phyloP scores from a whole-genome alignment of 35 echinoderm and acorn worm species.

The Apostichopus japonicus region DNA sequence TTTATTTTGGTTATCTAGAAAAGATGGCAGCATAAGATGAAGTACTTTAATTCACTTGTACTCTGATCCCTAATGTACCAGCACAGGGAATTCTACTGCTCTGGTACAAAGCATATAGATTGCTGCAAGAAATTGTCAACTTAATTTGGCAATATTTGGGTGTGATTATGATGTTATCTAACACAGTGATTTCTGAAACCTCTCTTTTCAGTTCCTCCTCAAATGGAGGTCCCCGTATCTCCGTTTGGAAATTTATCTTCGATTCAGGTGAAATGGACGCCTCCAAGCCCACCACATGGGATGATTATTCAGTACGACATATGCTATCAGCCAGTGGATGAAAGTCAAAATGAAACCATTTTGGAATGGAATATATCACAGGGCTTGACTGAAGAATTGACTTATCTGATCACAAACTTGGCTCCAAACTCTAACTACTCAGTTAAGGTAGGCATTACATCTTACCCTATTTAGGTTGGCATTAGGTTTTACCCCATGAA shows the following conservation, averaged over 20 bases:
- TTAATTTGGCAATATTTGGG: too few relatives aligned
- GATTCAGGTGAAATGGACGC: background rate
- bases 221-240: background rate
- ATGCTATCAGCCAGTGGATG: background rate
- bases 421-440: background rate
- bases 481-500: too few relatives aligned
- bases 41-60: too few relatives aligned
- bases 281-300: background rate
- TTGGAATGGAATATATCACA: background rate
- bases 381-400: background rate
- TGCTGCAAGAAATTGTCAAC: too few relatives aligned
- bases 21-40: too few relatives aligned
- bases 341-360: background rate
- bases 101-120: too few relatives aligned
- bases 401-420: background rate
- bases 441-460: background rate
- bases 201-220: conserved; percentile 9
- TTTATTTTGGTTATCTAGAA: too few relatives aligned
- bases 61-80: too few relatives aligned
- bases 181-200: too few relatives aligned
- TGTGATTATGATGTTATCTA: too few relatives aligned
- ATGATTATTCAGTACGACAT: conserved; percentile 17
- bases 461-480: too few relatives aligned
- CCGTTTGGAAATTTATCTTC: background rate
- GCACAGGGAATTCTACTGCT: too few relatives aligned